Percentiles rank a stretch among this genome's conserved stretches.
Conservation (phyloP, 2,888 invertebrate genomes). For the Timema cristinae region DNA sequence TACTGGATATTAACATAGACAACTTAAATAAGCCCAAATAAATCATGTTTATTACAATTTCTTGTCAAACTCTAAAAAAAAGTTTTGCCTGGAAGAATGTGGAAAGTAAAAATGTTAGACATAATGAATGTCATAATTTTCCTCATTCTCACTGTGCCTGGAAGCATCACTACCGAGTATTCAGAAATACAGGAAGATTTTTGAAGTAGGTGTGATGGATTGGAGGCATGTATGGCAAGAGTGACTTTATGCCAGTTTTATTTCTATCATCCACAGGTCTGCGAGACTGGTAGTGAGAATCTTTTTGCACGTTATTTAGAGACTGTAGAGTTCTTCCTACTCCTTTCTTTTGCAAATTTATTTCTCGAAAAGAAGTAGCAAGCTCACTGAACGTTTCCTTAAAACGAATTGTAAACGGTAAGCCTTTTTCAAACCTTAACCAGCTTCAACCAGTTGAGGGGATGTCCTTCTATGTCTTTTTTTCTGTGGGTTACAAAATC, state of each 20-base stretch:
- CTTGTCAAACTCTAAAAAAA: too few species aligned
- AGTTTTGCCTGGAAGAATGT: too few species aligned
- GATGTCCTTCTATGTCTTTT: conserved; percentile 8
- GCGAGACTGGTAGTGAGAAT: not conserved
- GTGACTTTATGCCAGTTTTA: conserved; percentile 22
- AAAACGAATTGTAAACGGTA: not conserved
- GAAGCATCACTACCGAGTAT: too few species aligned
- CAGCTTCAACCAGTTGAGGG: conserved; percentile 32
- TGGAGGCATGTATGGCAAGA: conserved; percentile 26
- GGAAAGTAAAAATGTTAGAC: too few species aligned
- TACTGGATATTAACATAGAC: too few species aligned
- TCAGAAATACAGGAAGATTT: conserved; percentile 12
- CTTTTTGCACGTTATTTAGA: not conserved
- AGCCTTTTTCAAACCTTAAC: conserved; percentile 29
- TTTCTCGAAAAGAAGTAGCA: not conserved
- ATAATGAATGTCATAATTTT: too few species aligned
- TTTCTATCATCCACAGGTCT: not conserved
- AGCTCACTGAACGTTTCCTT: not conserved
- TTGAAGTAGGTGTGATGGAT: conserved; percentile 24
- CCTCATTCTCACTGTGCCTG: too few species aligned
- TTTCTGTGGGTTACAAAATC: not conserved
- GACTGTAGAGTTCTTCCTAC: not conserved
- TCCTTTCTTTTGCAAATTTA: not conserved
- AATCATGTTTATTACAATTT: too few species aligned
- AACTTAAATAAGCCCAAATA: too few species aligned